A percentile compares a stretch with the other conserved stretches of the same genome.
Evolutionary conservation across 2,113 vertebrate genomes (phyloP).

Genomic region (Heliornis fulica): DNA sequence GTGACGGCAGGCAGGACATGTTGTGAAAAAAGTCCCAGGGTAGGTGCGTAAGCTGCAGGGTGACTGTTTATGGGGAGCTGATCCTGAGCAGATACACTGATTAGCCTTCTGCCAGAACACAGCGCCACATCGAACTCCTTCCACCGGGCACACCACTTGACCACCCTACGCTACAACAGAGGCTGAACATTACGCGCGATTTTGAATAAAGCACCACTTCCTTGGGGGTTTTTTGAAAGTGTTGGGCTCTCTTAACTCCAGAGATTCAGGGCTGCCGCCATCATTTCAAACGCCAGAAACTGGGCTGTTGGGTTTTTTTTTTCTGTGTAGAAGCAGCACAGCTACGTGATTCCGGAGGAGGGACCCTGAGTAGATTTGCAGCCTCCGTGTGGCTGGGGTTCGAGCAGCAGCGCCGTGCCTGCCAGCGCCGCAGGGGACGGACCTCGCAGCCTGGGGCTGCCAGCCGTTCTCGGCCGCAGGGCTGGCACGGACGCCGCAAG

Average conservation of each 20-base stretch:
- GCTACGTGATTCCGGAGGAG: accelerated
- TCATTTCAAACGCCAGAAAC: neutral
- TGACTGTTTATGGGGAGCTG: neutral
- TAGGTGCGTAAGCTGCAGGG: neutral
- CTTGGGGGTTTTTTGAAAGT: neutral
- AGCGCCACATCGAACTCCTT: neutral
- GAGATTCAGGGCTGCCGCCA: neutral
- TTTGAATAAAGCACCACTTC: neutral
- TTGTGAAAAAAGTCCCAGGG: neutral
- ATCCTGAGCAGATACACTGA: neutral
- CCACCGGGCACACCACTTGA: accelerated
- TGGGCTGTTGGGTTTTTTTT: too few relatives aligned
- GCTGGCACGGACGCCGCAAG: too few relatives aligned
- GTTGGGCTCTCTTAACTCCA: accelerated
- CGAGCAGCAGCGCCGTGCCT: accelerated
- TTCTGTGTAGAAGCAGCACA: neutral
- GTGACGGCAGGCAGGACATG: neutral
- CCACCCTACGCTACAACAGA: neutral
- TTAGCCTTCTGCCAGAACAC: accelerated
- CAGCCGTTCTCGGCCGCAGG: neutral
- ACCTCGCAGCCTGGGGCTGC: too few relatives aligned
- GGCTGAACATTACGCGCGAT: accelerated
- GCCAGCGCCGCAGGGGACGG: neutral
- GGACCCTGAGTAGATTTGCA: too few relatives aligned
- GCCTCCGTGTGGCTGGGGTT: too few relatives aligned